Conservation (phyloP, 2,888 invertebrate species). For the Seira ritae region DNA sequence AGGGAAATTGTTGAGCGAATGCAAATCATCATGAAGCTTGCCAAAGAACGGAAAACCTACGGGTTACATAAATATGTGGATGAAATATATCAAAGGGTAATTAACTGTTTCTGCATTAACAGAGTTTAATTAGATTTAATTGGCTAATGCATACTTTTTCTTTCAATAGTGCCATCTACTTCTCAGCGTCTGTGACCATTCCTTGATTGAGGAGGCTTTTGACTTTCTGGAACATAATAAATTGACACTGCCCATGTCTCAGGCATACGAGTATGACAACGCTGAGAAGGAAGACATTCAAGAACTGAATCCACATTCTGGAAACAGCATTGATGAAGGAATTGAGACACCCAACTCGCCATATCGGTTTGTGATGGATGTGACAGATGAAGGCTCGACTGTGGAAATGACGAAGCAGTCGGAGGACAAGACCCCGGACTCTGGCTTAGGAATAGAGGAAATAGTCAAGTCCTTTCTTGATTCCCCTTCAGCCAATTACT, state of each 20-base stretch:
- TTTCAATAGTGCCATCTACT: constrained; percentile 83
- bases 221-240: constrained; percentile 88
- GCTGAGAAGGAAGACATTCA: constrained; percentile 39
- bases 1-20: constrained; percentile 87
- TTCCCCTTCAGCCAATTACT: constrained; percentile 85
- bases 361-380: constrained; percentile 70
- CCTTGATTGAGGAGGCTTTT: constrained; percentile 89
- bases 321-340: constrained; percentile 68
- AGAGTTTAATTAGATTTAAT: not conserved
- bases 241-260: constrained; percentile 75
- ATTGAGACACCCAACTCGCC: constrained; percentile 73
- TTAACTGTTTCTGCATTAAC: too few species aligned
- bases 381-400: constrained; percentile 43
- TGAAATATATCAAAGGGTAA: constrained; percentile 83
- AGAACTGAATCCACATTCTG: constrained; percentile 39
- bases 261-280: constrained; percentile 62
- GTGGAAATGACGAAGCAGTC: constrained; percentile 51
- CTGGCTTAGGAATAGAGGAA: constrained; percentile 71
- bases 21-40: constrained; percentile 84
- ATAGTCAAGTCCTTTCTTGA: constrained; percentile 76
- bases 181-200: constrained; percentile 89
- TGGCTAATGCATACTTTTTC: too few species aligned
- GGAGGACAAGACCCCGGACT: constrained; percentile 72
- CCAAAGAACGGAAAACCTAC: constrained; percentile 84
- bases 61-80: constrained; percentile 87